Base-by-base conservation (phyloP, 2,797 vertebrate species). In the Novumbra hubbsi region DNA sequence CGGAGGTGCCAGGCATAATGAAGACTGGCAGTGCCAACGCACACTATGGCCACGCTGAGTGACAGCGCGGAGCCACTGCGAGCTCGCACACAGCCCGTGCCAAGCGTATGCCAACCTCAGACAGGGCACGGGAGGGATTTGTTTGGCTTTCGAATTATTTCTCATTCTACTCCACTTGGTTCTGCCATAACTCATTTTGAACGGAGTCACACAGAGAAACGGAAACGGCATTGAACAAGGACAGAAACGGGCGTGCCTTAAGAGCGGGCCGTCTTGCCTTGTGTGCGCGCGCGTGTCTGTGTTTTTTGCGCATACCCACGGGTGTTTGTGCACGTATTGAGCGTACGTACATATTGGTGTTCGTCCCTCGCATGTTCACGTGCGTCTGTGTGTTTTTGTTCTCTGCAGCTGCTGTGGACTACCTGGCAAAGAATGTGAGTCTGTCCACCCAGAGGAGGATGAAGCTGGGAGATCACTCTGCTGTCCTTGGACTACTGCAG, bases 1-100 rank as follows among this genome's bases (percentile, higher is more conserved):
- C 96, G 89, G 94, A 98, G 95, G 93, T 96, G 96, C 96, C 96
- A 97, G 94, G 92, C 95, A 94, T 96, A 98, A 99, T 98, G 95
- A 98, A 96, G 95, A 94, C 90, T 93, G 93, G 89, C 93, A 92
- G 86, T 85, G 11, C 81, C 92, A 91, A 88, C 91, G 93, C 94
- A 95, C 95, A 94, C 93, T 80, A 94, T 94, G 94, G 92, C 90
- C 80, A 48, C 55, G 66, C 74, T 72, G 78, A 91, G 92, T 97
- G 96, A 96, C 95, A 95, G 92, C 92, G 81, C 28, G 52, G 85
- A 93, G 94, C 94, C 84, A 94, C 89, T 89, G 94, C 89, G 92
- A 91, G 91, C 88, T 87, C 83, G 88, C 89, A 86, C 85, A 82
- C 80, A 84, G 84, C 86, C 87, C 4, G 28, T 90, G 88, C 90